Evolutionary conservation across 2,113 vertebrate genomes (phyloP).

Genomic region (Notarius quadriscutis): DNA sequence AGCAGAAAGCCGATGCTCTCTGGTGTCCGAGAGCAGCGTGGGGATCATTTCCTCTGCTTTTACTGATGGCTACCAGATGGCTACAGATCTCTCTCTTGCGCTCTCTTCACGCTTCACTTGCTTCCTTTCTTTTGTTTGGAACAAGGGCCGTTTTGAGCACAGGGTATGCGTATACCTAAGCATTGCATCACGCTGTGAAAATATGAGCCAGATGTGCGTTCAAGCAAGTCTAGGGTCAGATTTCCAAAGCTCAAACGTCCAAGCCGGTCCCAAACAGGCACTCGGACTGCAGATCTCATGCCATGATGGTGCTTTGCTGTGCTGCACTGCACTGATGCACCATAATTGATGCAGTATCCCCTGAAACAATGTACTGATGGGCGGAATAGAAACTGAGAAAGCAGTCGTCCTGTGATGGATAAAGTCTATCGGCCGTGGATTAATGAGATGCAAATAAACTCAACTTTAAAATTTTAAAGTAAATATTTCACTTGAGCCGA

Average conservation of each 20-base stretch:
- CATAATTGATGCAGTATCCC: too few species aligned
- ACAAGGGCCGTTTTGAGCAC: not conserved
- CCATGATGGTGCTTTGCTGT: not conserved
- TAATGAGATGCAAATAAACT: not conserved
- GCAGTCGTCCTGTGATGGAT: not conserved
- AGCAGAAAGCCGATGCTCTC: conserved; percentile 24
- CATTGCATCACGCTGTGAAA: not conserved
- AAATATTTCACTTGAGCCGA: not conserved
- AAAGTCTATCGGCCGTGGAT: not conserved
- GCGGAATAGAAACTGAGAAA: not conserved
- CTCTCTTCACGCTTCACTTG: not conserved
- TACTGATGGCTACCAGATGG: conserved; percentile 78
- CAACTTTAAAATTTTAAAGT: too few species aligned
- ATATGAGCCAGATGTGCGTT: not conserved
- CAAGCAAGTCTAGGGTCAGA: not conserved
- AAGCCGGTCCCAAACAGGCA: not conserved
- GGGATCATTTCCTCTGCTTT: conserved; percentile 69
- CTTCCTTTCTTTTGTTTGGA: conserved; percentile 44
- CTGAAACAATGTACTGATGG: not conserved
- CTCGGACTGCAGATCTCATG: not conserved
- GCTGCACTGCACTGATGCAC: not conserved
- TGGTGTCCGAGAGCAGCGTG: conserved; percentile 52
- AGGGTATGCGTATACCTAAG: not conserved
- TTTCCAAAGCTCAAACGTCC: not conserved
- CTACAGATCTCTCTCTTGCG: conserved; percentile 35